phyloP scores from a whole-genome alignment of 2,888 invertebrate species.

The Isoperla grammatica region DNA sequence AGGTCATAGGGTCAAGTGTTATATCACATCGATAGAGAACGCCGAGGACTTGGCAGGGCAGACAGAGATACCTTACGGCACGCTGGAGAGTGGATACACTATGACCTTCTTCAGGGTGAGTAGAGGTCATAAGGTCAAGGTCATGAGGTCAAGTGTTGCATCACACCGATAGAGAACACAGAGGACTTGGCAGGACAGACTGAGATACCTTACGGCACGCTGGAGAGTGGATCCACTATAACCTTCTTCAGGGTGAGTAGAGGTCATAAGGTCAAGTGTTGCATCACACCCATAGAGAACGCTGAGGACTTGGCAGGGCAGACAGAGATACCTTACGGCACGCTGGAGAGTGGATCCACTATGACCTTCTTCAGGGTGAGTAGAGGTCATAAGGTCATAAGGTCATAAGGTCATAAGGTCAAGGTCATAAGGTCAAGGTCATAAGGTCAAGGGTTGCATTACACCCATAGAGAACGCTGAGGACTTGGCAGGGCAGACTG shows the following conservation, averaged over 20 bases:
- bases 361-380: slow-evolving; percentile 80
- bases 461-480: slow-evolving; percentile 82
- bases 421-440: no score
- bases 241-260: slow-evolving; percentile 75
- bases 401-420: no score
- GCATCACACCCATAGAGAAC: slow-evolving; percentile 81
- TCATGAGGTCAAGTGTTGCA: slow-evolving; percentile 87
- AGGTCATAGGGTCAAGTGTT: slow-evolving; percentile 85
- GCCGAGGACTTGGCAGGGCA: slow-evolving; percentile 80
- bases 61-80: slow-evolving; percentile 79
- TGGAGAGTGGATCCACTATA: slow-evolving; percentile 80
- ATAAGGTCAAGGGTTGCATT: slow-evolving; percentile 85
- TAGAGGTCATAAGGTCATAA: no score
- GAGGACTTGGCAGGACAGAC: slow-evolving; percentile 80
- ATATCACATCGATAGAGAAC: slow-evolving; percentile 81
- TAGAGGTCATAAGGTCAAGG: no score
- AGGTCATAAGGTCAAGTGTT: slow-evolving; percentile 85
- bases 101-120: slow-evolving; percentile 80
- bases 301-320: slow-evolving; percentile 80
- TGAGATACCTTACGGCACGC: slow-evolving; percentile 77
- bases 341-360: slow-evolving; percentile 75
- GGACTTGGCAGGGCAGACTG: slow-evolving; percentile 75
- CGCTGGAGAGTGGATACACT: slow-evolving; percentile 75
- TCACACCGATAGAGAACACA: slow-evolving; percentile 77
- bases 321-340: slow-evolving; percentile 79